Base-by-base conservation (phyloP, 2,113 vertebrate genomes). In the Lophotis ruficrista region DNA sequence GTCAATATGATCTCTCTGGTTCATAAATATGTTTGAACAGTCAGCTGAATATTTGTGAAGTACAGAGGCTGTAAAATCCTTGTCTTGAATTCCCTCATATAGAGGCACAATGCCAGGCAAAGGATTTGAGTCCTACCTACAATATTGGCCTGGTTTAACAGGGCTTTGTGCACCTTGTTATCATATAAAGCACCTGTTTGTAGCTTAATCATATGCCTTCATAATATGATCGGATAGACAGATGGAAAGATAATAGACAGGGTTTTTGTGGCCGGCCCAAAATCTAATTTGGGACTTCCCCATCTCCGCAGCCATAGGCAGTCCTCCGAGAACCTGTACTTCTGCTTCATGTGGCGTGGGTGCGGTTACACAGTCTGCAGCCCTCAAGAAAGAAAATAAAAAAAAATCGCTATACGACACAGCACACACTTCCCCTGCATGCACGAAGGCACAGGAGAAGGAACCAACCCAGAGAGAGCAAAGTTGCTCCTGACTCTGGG, bases 221-320 rank as follows among this genome's bases (percentile, higher is more conserved):
- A 9, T 41, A 57, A 51, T 20, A 41, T 8, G 41, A 75, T 20
- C 4, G 8, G 75, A 85, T 30, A 58, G 65, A 50, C 15, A 64
- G 54, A 84, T 10, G 11, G 60, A 71, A 47, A 70, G 91, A 86
- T 53, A 72, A 31, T 21, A 87, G 57, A 19, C 45, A 62, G 33
- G 38, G 71, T 3, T 76, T 88, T 88, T 90, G 94, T 0, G 33
- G 94, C 14, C 6, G 8, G 79, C 57, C 79, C 37, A 53, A 61
- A 76, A 65, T 80, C 90, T 94, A 88, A 80, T 93, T n/a, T 70
- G 68, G 80, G 94, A 95, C 86, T 94, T 96, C 92, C 89, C 68
- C 89, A 83, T 62, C 75, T 62, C 85, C 3, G 0, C 62, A 83
- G 47, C 30, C n/a, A 11, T 33, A 73, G n/a, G 31, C 71, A 37